Evolutionary conservation across 2,113 vertebrate species (phyloP).

Genomic region (Electrona antarctica): DNA sequence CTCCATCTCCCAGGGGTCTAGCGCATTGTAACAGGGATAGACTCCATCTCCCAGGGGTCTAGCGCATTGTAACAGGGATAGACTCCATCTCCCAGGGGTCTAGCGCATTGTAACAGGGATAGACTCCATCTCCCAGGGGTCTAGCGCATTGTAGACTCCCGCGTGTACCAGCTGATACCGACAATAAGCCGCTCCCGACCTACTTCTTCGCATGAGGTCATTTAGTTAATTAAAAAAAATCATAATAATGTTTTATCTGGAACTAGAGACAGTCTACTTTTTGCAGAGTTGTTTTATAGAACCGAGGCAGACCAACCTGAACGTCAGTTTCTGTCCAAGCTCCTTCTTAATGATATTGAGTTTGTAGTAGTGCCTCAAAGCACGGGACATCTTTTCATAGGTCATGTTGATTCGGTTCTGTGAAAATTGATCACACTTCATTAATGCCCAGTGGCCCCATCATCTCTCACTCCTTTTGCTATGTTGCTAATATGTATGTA

Average conservation of each 20-base stretch:
- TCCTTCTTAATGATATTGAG: conserved; percentile 94
- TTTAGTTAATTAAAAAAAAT: neutral
- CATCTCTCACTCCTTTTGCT: neutral
- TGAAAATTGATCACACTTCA: conserved; percentile 12
- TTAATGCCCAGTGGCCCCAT: neutral
- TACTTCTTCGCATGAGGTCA: too few relatives aligned
- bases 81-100: too few relatives aligned
- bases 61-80: too few relatives aligned
- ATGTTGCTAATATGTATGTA: neutral
- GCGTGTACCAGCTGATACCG: too few relatives aligned
- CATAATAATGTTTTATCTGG: neutral
- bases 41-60: too few relatives aligned
- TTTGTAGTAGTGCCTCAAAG: conserved; percentile 92
- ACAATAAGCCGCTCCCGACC: too few relatives aligned
- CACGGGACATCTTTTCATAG: conserved; percentile 94
- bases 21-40: too few relatives aligned
- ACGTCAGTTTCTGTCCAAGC: conserved; percentile 88
- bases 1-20: too few relatives aligned
- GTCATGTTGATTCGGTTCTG: conserved; percentile 93
- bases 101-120: too few relatives aligned
- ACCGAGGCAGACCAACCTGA: conserved; percentile 77
- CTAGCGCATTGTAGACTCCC: too few relatives aligned
- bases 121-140: too few relatives aligned
- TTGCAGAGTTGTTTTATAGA: neutral
- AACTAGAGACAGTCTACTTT: neutral